Base-by-base conservation (phyloP, 2,113 vertebrate species). In the Panurus biarmicus region DNA sequence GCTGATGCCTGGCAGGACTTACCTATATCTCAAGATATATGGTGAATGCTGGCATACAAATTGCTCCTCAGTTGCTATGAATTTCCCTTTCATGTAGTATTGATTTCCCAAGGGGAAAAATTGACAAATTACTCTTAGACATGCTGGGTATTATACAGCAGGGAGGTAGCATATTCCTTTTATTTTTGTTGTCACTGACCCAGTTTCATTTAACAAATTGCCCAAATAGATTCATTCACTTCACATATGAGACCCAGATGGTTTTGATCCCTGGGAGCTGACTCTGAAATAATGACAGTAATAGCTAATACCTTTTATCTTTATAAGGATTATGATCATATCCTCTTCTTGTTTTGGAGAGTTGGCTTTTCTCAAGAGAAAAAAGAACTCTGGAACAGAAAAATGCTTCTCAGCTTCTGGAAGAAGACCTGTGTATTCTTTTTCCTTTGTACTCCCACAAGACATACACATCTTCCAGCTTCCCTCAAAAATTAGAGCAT, bases 201-300 rank as follows among this genome's bases (percentile, higher is more conserved):
- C 47, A 66, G 24, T 81, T 94, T 75, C 53, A 56, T 61, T 79
- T 89, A 90, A 93, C 38, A 87, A 93, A 80, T 44, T 85, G 48
- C 26, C 75, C 60, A 89, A 82, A 79, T 28, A 67, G 16, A 75
- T 80, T 47, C 2, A 79, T 64, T 77, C 35, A 45, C 31, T 70
- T 64, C 33, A 45, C 92, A 50, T 91, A 69, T 31, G 54, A 95
- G 48, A 77, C 23, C 31, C 93, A 94, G 66, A 91, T 80, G 64
- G 6, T 74, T 91, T 78, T 85, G 83, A 90, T 83, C 35, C 12
- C 65, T 51, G 65, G 56, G 36, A 84, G 35, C 48, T 94, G 83
- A 66, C 47, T 90, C 65, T 48, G 81, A 96, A 79, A 83, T 85
- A 95, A 93, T 76, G 82, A 58, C 60, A 94, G 14, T 53, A 91